These are phyloP conservation scores for Saccostrea glomerata DNA, from an alignment of 1,140 invertebrate species.

Conservation along the genomic window DNA sequence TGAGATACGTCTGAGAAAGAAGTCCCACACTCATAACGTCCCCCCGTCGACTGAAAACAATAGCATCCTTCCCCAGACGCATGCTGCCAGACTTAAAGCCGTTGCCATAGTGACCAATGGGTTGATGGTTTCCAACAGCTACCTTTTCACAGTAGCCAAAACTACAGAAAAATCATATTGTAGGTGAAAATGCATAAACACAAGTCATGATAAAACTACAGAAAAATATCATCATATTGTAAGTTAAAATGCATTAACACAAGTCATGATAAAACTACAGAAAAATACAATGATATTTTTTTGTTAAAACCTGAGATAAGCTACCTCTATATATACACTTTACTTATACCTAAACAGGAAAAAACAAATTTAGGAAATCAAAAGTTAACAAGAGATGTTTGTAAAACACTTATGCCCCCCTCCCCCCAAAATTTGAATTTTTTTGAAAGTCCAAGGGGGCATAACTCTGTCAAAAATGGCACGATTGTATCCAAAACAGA, in stretches of 20 bases:
- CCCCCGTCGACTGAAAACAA: slow-evolving; percentile 72
- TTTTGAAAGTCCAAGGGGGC: no score
- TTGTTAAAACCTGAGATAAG: not conserved
- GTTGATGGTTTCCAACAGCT: slow-evolving; percentile 68
- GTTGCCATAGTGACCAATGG: slow-evolving; percentile 77
- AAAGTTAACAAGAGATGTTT: no score
- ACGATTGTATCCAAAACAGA: no score
- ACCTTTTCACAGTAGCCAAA: slow-evolving; percentile 77
- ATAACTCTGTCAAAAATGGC: no score
- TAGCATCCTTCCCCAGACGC: slow-evolving; percentile 73
- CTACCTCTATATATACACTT: no score
- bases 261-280: slow-evolving; percentile 67
- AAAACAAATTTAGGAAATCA: no score
- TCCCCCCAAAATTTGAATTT: no score
- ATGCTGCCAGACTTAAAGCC: slow-evolving; percentile 78
- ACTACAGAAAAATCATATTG: slow-evolving; percentile 61
- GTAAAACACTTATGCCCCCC: no score
- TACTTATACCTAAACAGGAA: no score
- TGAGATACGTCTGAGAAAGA: slow-evolving; percentile 75
- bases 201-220: slow-evolving; percentile 67
- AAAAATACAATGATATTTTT: slow-evolving; percentile 21
- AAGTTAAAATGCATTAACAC: no score
- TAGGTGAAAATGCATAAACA: no score
- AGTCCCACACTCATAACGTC: slow-evolving; percentile 72
- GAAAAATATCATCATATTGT: slow-evolving; percentile 29